Evolutionary conservation across 2,113 vertebrate species (phyloP), one percentile per base, ranked within the genome.

Genomic region (Reinhardtius hippoglossoides): DNA sequence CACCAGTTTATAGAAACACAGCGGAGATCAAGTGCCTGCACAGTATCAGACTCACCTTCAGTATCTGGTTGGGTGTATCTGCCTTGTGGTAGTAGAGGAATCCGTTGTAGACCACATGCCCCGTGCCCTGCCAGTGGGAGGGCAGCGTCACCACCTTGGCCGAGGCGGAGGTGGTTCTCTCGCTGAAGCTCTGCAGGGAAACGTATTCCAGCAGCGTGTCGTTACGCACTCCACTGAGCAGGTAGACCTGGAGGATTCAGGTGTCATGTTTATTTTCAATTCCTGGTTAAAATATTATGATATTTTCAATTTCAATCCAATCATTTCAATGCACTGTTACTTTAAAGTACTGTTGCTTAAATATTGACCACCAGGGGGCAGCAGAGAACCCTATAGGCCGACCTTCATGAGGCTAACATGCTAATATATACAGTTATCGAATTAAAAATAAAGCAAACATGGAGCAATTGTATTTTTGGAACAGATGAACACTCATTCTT

Each of bases 1-100:
- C 1, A 42, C 10, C 40, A 12, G 40, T 42, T 44, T 3, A 13
- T 9, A 42, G 40, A 42, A 42, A 42, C 40, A 13, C 40, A 42
- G 40, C 3, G 40, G 40, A 42, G 12, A 42, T 27, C 24, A 24
- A 24, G 27, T 27, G 3, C 3, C 27, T 27, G 27, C 27, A 27
- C 27, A 27, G 3, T 27, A 27, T 27, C 27, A 0, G 44, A 16
- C 44, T n/a, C 56, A 93, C 96, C 89, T 98, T 98, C 27, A 97
- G 71, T 44, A 99, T 96, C 85, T 97, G 95, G 37, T 96, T 97
- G 73, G 91, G 60, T 26, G 97, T 97, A 50, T 94, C 94, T 0
- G 95, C 89, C 37, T 88, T 96, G 73, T 98, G 98, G 89, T 95
- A 97, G 92, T 96, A 99, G 4, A 98, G 84, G 88, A 95, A 97